Evolutionary conservation across 2,113 vertebrate species (phyloP).

Genomic region (Platanista minor): DNA sequence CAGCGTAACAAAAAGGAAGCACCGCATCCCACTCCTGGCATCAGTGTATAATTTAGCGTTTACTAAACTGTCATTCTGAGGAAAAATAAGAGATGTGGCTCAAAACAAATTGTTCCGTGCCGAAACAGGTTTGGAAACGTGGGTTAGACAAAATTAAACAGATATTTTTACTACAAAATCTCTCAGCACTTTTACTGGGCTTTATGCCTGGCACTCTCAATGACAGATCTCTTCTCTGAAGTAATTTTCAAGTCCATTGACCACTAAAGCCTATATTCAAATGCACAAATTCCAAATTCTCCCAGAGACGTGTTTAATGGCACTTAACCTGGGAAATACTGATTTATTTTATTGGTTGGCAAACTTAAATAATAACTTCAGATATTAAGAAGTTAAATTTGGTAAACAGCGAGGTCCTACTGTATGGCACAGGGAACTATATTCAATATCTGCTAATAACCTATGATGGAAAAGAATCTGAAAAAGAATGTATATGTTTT

Average conservation of each 20-base stretch:
- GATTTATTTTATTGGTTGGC: neutral
- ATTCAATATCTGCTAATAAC: neutral
- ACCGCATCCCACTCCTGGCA: fast-evolving
- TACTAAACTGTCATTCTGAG: neutral
- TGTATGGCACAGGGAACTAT: neutral
- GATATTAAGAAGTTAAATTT: neutral
- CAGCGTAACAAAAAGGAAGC: fast-evolving
- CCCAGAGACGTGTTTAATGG: neutral
- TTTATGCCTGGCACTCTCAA: no score
- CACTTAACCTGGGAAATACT: neutral
- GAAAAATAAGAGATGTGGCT: neutral
- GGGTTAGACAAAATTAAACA: neutral
- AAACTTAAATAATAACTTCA: neutral
- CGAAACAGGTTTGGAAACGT: neutral
- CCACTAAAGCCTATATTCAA: neutral
- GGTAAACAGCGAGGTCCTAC: neutral
- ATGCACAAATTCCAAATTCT: neutral
- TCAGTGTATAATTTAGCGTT: fast-evolving
- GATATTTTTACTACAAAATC: neutral
- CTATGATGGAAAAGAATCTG: neutral
- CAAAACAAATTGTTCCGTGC: neutral
- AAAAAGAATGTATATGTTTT: neutral
- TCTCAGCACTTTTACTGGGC: neutral
- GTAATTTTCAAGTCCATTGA: neutral
- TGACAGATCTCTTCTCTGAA: neutral